Evolutionary conservation across 2,113 vertebrate genomes (phyloP).

Genomic region (Butastur rufipennis): DNA sequence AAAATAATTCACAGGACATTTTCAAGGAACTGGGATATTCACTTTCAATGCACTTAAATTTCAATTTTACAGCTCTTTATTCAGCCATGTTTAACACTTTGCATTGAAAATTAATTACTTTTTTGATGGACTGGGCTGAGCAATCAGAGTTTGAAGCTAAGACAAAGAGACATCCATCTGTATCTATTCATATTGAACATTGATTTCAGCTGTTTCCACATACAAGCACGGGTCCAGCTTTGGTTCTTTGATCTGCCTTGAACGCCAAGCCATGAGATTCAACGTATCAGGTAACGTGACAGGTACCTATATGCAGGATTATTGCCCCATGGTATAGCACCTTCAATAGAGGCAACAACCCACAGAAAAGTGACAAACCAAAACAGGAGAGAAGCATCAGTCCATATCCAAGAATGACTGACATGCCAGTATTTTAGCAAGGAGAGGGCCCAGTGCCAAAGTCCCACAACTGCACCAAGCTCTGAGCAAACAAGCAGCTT

Average conservation of each 20-base stretch:
- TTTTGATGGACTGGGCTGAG: neutral
- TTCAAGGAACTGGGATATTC: neutral
- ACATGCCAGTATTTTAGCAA: neutral
- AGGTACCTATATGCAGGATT: neutral
- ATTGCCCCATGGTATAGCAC: neutral
- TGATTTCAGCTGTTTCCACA: neutral
- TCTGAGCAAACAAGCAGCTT: neutral
- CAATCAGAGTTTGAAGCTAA: neutral
- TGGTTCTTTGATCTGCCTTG: neutral
- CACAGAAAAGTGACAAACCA: neutral
- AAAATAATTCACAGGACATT: neutral
- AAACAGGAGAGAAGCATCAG: neutral
- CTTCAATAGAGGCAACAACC: neutral
- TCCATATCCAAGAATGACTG: neutral
- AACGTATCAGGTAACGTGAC: fast-evolving
- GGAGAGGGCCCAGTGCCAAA: neutral
- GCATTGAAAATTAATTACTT: neutral
- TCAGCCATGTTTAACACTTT: neutral
- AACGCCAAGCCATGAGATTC: neutral
- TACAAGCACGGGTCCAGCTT: neutral
- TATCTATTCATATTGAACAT: neutral
- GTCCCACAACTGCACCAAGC: neutral
- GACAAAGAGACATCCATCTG: neutral
- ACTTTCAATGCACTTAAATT: neutral
- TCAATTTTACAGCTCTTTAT: neutral